Base-by-base conservation (phyloP, 2,113 vertebrate species). In the Oriolus oriolus region DNA sequence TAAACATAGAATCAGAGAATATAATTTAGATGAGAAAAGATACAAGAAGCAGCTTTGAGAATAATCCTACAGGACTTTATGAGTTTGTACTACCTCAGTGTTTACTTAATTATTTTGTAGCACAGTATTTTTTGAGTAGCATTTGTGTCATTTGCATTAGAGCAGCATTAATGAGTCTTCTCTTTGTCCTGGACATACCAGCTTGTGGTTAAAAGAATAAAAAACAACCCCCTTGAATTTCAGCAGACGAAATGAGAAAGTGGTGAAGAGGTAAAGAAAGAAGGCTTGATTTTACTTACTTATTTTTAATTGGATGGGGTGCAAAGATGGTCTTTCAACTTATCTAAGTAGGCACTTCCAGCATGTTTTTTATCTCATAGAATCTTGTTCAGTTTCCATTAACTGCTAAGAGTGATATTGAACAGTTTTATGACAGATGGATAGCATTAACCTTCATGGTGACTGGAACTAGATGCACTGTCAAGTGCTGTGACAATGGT, bases 21-120 rank as follows among this genome's bases (percentile, higher is more conserved):
- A 31, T 35, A 47, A 53, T 24, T 47, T 90, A 89, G 52, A 23
- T 27, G 31, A 54, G 35, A 60, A 73, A 74, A 84, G 45, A 64
- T 79, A 90, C 57, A 94, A 95, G 45, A 69, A 87, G 91, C 88
- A 70, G 22, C 87, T 94, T 89, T 61, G 44, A 87, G 57, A 92
- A 79, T 65, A 90, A 41, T 83, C 37, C 50, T 59, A 9, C 41
- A 33, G 45, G 44, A 84, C 42, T 95, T 91, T 54, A 45, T 39
- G 37, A 86, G 75, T 49, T 74, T 69, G 39, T 28, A 44, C 3
- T 44, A 82, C 31, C 35, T 87, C 15, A 24, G 22, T 60, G 24
- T 64, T 91, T 49, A 26, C 53, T 39, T 68, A 37, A 37, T 81
- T 73, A 35, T 53, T 68, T 52, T 50, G 35, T 26, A 71, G 79